Evolutionary conservation across 2,888 invertebrate genomes (phyloP).

Genomic region (Platypus cylindrus): DNA sequence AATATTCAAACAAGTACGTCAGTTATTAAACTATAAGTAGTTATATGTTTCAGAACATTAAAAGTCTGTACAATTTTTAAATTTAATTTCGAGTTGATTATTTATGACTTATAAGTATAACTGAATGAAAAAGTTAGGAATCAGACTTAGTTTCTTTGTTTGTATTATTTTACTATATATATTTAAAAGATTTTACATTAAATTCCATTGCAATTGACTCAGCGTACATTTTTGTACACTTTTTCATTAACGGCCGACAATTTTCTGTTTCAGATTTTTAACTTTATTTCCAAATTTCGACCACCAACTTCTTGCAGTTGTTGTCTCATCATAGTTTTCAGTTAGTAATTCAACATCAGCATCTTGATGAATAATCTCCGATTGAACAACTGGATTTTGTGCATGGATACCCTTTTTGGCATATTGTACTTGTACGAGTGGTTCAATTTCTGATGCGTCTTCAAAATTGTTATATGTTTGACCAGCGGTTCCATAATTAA

Average conservation of each 20-base stretch:
- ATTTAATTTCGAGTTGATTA: too few relatives aligned
- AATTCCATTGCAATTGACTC: slow-evolving; percentile 3
- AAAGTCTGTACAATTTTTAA: slow-evolving; percentile 7
- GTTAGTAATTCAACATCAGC: not conserved
- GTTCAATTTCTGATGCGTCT: slow-evolving; percentile 4
- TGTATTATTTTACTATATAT: not conserved
- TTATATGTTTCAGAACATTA: not conserved
- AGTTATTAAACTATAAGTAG: not conserved
- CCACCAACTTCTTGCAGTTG: slow-evolving; percentile 41
- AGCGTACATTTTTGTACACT: slow-evolving; percentile 2
- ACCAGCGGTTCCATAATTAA: not conserved
- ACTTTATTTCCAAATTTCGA: slow-evolving; percentile 41
- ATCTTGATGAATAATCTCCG: not conserved
- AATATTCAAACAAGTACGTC: slow-evolving; percentile 2
- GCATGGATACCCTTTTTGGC: too few relatives aligned
- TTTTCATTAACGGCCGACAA: slow-evolving; percentile 13
- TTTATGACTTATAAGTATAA: too few relatives aligned
- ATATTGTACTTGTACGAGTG: slow-evolving; percentile 2
- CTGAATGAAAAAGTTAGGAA: too few relatives aligned
- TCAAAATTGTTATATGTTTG: not conserved
- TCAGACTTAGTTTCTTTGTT: not conserved
- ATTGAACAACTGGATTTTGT: slow-evolving; percentile 1
- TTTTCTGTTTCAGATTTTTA: slow-evolving; percentile 26
- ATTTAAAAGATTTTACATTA: not conserved
- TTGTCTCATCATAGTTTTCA: slow-evolving; percentile 6